phyloP scores from a whole-genome alignment of 1,140 invertebrate genomes.

The Drosophila lini region DNA sequence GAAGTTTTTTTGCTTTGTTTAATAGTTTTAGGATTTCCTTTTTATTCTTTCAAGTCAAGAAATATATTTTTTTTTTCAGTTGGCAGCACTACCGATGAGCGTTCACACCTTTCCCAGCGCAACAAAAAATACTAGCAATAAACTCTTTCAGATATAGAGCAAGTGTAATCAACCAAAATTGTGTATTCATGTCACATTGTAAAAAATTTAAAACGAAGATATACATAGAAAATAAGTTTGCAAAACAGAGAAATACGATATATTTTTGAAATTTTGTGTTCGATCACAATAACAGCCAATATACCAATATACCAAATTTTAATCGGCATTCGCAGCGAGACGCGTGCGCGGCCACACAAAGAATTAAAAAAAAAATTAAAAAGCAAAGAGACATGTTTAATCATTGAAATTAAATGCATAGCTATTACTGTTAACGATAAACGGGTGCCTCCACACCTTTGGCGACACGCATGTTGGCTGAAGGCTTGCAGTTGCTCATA shows the following conservation, averaged over 20 bases:
- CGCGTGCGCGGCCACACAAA: constrained; percentile 12
- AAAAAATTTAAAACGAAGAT: neutral
- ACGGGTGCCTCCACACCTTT: constrained; percentile 12
- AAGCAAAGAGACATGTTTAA: constrained; percentile 8
- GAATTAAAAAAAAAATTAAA: constrained; percentile 1
- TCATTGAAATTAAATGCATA: constrained; percentile 6
- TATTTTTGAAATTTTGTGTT: constrained; percentile 4
- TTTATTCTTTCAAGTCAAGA: neutral
- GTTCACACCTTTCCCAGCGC: neutral
- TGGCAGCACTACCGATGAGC: neutral
- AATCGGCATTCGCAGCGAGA: constrained; percentile 10
- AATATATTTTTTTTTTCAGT: neutral
- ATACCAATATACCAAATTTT: constrained; percentile 1
- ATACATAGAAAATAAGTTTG: neutral
- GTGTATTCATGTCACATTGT: neutral
- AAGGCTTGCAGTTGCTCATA: neutral
- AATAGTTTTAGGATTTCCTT: neutral
- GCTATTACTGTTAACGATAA: constrained; percentile 1
- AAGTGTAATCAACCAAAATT: neutral
- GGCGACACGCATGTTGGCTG: constrained; percentile 10
- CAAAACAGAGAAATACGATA: neutral
- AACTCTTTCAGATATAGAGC: neutral
- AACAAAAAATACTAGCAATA: neutral
- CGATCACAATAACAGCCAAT: neutral
- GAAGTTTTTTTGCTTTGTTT: too few relatives aligned